phyloP scores from a whole-genome alignment of 2,888 invertebrate genomes.

The Melanostoma mellinum region DNA sequence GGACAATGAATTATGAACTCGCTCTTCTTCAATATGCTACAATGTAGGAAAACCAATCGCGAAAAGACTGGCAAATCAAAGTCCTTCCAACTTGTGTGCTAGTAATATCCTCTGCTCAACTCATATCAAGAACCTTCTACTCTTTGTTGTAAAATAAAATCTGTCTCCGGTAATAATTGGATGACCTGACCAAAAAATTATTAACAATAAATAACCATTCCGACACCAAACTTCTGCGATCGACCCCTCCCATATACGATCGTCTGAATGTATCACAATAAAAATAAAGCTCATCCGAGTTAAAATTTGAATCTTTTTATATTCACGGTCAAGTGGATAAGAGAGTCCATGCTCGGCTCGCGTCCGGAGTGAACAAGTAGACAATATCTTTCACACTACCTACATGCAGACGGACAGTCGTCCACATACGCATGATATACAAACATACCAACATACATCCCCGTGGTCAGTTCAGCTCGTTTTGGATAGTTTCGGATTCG shows the following conservation, averaged over 20 bases:
- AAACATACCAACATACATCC: conserved; percentile 6
- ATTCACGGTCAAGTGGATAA: conserved; percentile 71
- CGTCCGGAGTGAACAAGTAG: conserved; percentile 30
- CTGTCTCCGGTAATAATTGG: conserved; percentile 64
- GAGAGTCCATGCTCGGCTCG: conserved; percentile 35
- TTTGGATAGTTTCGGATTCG: background rate
- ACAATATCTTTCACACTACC: conserved; percentile 61
- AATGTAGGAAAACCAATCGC: no score
- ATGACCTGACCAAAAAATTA: conserved; percentile 51
- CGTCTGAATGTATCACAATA: conserved; percentile 1
- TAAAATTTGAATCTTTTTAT: conserved; percentile 35
- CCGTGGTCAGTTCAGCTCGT: background rate
- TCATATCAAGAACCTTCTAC: no score
- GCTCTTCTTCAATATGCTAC: no score
- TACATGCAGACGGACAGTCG: conserved; percentile 31
- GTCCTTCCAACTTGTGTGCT: no score
- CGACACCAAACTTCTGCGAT: conserved; percentile 23
- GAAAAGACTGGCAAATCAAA: no score
- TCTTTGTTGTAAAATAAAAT: conserved; percentile 27
- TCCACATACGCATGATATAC: conserved; percentile 26
- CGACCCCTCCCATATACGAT: conserved; percentile 13
- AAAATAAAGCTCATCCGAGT: conserved; percentile 17
- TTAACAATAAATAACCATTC: conserved; percentile 61
- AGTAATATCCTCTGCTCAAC: no score
- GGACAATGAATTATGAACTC: no score